phyloP scores from a whole-genome alignment of 2,113 vertebrate genomes.

The Etia nguti region DNA sequence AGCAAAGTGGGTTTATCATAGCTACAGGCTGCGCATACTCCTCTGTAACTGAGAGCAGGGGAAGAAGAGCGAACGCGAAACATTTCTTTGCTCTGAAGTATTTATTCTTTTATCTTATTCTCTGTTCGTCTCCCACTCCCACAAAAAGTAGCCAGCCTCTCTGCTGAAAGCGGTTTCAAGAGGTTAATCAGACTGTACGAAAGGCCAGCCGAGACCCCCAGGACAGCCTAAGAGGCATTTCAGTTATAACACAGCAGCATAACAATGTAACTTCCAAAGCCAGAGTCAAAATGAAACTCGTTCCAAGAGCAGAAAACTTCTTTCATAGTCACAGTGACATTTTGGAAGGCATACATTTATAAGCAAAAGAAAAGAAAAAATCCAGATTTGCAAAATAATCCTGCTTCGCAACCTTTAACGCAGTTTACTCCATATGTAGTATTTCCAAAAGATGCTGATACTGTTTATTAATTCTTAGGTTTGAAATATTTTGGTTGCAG shows the following conservation, averaged over 20 bases:
- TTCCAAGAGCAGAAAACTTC: background rate
- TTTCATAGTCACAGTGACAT: background rate
- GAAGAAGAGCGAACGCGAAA: background rate
- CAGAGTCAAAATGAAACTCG: background rate
- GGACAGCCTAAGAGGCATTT: background rate
- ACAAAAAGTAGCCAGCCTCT: background rate
- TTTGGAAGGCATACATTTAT: background rate
- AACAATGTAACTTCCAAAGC: background rate
- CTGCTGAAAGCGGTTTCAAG: background rate
- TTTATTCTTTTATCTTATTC: background rate
- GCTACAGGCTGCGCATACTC: background rate
- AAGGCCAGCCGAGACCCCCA: background rate
- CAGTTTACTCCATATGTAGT: background rate
- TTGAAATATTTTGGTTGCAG: background rate
- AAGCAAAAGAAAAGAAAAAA: background rate
- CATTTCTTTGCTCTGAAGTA: background rate
- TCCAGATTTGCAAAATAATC: background rate
- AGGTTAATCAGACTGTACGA: background rate
- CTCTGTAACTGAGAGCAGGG: background rate
- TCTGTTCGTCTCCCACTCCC: background rate
- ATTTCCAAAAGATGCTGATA: background rate
- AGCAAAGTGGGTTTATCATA: background rate
- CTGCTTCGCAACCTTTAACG: background rate
- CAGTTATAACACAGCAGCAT: background rate
- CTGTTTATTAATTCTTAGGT: background rate